Evolutionary conservation across 2,888 invertebrate genomes (phyloP).

Genomic region (Steinernema hermaphroditum): DNA sequence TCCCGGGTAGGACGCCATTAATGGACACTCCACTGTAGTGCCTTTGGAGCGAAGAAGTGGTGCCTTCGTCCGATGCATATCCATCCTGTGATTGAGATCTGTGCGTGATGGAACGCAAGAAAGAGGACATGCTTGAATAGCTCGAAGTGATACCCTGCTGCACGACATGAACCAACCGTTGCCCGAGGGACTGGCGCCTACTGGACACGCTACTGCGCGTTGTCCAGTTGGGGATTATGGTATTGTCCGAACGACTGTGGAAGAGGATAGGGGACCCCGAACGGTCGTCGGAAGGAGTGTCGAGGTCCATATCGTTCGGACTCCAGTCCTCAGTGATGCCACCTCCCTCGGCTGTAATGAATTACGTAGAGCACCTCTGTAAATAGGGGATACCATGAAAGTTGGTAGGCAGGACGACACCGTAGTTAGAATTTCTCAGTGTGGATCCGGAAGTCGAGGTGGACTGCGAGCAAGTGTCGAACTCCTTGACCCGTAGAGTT

Average conservation of each 20-base stretch:
- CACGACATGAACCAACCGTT: not conserved
- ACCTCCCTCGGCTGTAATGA: not conserved
- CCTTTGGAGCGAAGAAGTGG: not conserved
- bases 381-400: not conserved
- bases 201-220: not conserved
- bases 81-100: not conserved
- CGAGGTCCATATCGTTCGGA: constrained; percentile 9
- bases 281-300: not conserved
- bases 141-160: not conserved
- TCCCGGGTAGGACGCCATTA: not conserved
- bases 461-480: constrained; percentile 21
- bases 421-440: not conserved
- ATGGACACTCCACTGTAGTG: not conserved
- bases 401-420: not conserved
- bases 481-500: constrained; percentile 7
- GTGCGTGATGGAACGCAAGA: not conserved
- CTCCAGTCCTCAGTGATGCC: constrained; percentile 5
- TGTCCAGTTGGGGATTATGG: not conserved
- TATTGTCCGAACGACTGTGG: not conserved
- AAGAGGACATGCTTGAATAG: not conserved
- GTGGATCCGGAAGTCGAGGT: constrained; percentile 7
- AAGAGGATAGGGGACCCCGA: not conserved
- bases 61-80: not conserved
- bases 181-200: not conserved
- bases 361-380: too few species aligned